These are phyloP conservation scores for Podargus strigoides DNA, from an alignment of 2,797 vertebrate species.

Conservation along the genomic window DNA sequence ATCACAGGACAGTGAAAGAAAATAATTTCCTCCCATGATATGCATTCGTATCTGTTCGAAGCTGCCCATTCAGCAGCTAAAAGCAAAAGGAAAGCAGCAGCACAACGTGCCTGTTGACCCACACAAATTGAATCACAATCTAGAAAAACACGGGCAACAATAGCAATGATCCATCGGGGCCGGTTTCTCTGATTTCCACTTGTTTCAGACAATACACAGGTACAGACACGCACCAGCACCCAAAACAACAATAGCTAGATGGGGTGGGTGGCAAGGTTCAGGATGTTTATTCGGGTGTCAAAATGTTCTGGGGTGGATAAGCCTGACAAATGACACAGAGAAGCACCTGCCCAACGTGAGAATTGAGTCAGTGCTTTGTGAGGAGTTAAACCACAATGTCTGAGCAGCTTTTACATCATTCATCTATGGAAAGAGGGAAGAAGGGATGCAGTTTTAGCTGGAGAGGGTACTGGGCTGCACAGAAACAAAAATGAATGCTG, in stretches of 20 bases:
- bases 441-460: not conserved
- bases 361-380: not conserved
- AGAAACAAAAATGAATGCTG: not conserved
- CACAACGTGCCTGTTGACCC: not conserved
- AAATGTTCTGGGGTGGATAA: not conserved
- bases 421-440: not conserved
- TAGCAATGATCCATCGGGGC: not conserved
- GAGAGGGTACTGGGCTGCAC: not conserved
- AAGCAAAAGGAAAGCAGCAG: slow-evolving; percentile 56
- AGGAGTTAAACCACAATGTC: not conserved
- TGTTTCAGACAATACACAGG: slow-evolving; percentile 48
- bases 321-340: accelerated
- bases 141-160: slow-evolving; percentile 61
- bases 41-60: slow-evolving; percentile 31
- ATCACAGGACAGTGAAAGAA: slow-evolving; percentile 41
- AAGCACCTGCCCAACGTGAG: not conserved
- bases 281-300: not conserved
- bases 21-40: slow-evolving; percentile 52
- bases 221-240: not conserved
- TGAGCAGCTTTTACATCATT: not conserved
- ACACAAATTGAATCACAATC: slow-evolving; percentile 56
- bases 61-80: slow-evolving; percentile 57
- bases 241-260: not conserved
- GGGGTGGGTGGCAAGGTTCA: not conserved
- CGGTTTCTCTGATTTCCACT: slow-evolving; percentile 6